Conservation (phyloP, 2,797 vertebrate genomes). For the Crocodylus rhombifer region DNA sequence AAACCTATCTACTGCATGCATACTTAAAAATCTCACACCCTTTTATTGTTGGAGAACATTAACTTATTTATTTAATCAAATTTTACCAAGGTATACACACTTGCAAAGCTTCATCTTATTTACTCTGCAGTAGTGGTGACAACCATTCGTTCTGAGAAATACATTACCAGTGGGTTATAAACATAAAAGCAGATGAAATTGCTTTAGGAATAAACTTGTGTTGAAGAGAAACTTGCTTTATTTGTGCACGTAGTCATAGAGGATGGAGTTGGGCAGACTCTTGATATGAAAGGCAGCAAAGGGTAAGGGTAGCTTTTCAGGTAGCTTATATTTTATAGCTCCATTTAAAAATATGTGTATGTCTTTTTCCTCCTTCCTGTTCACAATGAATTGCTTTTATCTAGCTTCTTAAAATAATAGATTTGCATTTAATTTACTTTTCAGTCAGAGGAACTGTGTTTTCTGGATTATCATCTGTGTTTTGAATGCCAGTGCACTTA, state of each 20-base stretch:
- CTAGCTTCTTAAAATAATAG: neutral
- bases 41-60: slow-evolving; percentile 48
- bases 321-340: neutral
- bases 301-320: neutral
- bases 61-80: slow-evolving; percentile 69
- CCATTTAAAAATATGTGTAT: neutral
- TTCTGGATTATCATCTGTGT: neutral
- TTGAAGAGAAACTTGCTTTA: neutral
- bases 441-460: neutral
- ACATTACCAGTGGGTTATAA: slow-evolving; percentile 39
- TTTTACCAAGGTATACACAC: neutral
- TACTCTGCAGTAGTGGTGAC: neutral
- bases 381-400: neutral
- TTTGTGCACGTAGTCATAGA: neutral
- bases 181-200: slow-evolving; percentile 32
- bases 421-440: neutral
- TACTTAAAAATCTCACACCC: slow-evolving; percentile 36
- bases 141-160: slow-evolving; percentile 18
- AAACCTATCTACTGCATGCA: slow-evolving; percentile 22
- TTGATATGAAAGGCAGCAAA: neutral
- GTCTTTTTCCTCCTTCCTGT: neutral
- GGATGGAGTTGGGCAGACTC: neutral
- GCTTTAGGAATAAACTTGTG: slow-evolving; percentile 32
- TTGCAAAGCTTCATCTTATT: neutral
- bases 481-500: neutral